Conservation (phyloP, 2,113 vertebrate species). For the Triplophysa siluroides region DNA sequence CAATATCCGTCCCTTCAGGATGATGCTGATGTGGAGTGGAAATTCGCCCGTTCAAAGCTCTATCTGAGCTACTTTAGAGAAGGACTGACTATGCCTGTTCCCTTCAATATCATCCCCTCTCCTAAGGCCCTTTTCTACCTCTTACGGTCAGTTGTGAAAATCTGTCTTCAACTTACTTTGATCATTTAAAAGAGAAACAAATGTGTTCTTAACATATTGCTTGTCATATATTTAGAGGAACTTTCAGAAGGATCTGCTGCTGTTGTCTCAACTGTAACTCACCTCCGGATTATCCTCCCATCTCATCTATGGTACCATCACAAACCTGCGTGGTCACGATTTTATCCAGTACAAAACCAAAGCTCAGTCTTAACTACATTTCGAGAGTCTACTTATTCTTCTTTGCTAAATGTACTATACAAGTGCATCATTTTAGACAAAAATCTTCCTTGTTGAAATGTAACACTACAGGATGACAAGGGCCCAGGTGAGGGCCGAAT, state of each 20-base stretch:
- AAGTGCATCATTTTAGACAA: neutral
- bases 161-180: neutral
- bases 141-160: constrained; percentile 74
- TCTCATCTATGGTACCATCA: constrained; percentile 73
- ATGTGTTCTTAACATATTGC: too few relatives aligned
- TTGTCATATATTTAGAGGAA: constrained; percentile 63
- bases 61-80: constrained; percentile 89
- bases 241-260: constrained; percentile 76
- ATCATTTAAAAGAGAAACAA: too few relatives aligned
- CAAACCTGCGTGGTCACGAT: neutral
- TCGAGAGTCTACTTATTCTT: too few relatives aligned
- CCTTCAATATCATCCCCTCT: constrained; percentile 88
- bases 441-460: constrained; percentile 1
- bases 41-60: constrained; percentile 89
- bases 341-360: too few relatives aligned
- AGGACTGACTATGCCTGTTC: constrained; percentile 86
- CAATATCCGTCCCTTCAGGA: constrained; percentile 66
- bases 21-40: constrained; percentile 90
- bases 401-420: neutral
- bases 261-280: constrained; percentile 73
- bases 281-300: constrained; percentile 73
- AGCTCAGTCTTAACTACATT: neutral
- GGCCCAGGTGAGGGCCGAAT: constrained; percentile 48
- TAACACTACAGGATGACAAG: constrained; percentile 42
- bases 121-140: constrained; percentile 83